Conservation (phyloP, 2,113 vertebrate species). For the Pseudorectes ferrugineus region DNA sequence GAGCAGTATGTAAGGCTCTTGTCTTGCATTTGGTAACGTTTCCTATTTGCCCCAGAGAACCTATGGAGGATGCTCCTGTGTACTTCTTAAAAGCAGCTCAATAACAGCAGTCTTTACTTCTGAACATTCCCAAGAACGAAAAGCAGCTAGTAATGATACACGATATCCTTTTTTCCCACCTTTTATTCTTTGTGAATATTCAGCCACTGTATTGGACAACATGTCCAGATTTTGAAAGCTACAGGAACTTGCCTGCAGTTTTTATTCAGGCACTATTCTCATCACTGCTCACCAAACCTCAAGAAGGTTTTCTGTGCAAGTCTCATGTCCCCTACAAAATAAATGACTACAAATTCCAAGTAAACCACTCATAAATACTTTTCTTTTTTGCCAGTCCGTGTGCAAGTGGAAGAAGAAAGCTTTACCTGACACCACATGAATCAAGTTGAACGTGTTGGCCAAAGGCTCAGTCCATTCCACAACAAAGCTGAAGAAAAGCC, state of each 20-base stretch:
- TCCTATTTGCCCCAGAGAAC: background rate
- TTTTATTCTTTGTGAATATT: background rate
- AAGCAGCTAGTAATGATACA: background rate
- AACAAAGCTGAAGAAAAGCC: slow-evolving; percentile 80
- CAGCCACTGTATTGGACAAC: background rate
- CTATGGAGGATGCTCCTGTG: background rate
- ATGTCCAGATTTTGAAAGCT: background rate
- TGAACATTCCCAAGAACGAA: background rate
- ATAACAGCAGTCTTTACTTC: background rate
- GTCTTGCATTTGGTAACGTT: background rate
- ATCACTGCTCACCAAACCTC: background rate
- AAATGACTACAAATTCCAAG: background rate
- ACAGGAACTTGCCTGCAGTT: background rate
- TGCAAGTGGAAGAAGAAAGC: background rate
- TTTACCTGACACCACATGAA: slow-evolving; percentile 79
- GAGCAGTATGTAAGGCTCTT: background rate
- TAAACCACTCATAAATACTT: background rate
- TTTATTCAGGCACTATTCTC: background rate
- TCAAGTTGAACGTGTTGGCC: slow-evolving; percentile 73
- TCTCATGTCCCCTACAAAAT: background rate
- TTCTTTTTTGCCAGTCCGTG: no score
- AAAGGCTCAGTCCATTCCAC: slow-evolving; percentile 76
- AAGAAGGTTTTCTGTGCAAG: background rate
- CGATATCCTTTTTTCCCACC: no score
- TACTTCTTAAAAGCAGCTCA: background rate